Evolutionary conservation across 2,113 vertebrate genomes (phyloP).

Genomic region (Brachyistius frenatus): DNA sequence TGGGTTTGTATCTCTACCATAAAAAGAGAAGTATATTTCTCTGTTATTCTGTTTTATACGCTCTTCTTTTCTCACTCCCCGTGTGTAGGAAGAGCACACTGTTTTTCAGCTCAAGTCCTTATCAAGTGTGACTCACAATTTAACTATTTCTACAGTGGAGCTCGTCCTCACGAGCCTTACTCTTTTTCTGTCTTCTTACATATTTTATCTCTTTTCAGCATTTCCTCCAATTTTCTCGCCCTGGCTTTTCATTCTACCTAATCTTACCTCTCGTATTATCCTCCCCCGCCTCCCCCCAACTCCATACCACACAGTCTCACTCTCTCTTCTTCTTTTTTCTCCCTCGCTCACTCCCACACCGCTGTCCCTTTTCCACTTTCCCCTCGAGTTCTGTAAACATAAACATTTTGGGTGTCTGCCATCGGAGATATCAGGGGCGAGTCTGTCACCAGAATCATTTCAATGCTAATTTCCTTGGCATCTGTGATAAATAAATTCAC

Average conservation of each 20-base stretch:
- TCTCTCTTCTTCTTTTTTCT: conserved; percentile 2
- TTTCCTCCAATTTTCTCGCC: conserved; percentile 52
- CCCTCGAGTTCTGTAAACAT: conserved; percentile 68
- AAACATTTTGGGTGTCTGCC: conserved; percentile 78
- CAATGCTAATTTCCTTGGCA: conserved; percentile 81
- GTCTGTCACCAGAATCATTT: conserved; percentile 79
- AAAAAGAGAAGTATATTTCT: conserved; percentile 40
- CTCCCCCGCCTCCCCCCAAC: not conserved
- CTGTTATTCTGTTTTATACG: conserved; percentile 37
- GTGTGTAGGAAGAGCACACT: conserved; percentile 51
- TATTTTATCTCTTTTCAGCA: conserved; percentile 60
- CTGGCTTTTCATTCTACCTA: conserved; percentile 46
- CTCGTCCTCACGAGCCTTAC: conserved; percentile 47
- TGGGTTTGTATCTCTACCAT: conserved; percentile 23
- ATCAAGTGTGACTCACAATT: conserved; percentile 71
- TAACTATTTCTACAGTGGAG: conserved; percentile 61
- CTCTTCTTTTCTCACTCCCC: conserved; percentile 38
- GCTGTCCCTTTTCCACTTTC: conserved; percentile 23
- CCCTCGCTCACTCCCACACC: conserved; percentile 7
- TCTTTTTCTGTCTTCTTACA: conserved; percentile 48
- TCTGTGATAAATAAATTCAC: conserved; percentile 79
- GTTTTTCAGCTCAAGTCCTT: conserved; percentile 57
- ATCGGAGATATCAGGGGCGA: conserved; percentile 67
- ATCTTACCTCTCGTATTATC: conserved; percentile 62
- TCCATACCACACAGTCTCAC: conserved; percentile 15